Evolutionary conservation across 2,113 vertebrate species (phyloP).

Genomic region (Meriones unguiculatus): DNA sequence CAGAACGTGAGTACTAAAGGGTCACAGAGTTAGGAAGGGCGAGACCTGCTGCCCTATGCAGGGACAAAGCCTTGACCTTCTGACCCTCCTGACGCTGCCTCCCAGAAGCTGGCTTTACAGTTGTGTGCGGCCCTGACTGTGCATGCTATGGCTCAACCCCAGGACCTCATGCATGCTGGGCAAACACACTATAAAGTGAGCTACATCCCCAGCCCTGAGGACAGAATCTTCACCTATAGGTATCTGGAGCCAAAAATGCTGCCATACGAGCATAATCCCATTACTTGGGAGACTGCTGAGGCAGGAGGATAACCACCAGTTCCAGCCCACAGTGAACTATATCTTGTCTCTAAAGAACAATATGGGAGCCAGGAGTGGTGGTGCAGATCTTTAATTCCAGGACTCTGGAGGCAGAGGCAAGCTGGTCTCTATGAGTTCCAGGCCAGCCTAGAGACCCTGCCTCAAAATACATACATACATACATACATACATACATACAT

Average conservation of each 20-base stretch:
- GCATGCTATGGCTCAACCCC: neutral
- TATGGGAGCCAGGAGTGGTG: neutral
- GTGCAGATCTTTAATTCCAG: neutral
- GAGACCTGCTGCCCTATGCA: neutral
- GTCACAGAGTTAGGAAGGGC: neutral
- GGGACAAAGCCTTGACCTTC: neutral
- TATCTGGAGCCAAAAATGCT: neutral
- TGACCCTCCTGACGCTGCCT: neutral
- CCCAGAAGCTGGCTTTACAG: neutral
- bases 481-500: no score
- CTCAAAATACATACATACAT: neutral
- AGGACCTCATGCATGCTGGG: neutral
- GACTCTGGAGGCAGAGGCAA: neutral
- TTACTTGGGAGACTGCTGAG: neutral
- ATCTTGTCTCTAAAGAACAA: neutral
- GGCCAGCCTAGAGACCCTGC: neutral
- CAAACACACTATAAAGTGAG: neutral
- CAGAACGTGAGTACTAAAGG: neutral
- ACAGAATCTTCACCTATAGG: slow-evolving; percentile 51
- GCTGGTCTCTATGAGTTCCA: neutral
- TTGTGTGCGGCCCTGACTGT: neutral
- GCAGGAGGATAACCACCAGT: neutral
- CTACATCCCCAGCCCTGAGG: neutral
- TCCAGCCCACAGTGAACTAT: neutral
- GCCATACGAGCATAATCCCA: neutral